These are phyloP conservation scores for Malthinus flaveolus DNA, from an alignment of 2,888 invertebrate species.

Conservation along the genomic window DNA sequence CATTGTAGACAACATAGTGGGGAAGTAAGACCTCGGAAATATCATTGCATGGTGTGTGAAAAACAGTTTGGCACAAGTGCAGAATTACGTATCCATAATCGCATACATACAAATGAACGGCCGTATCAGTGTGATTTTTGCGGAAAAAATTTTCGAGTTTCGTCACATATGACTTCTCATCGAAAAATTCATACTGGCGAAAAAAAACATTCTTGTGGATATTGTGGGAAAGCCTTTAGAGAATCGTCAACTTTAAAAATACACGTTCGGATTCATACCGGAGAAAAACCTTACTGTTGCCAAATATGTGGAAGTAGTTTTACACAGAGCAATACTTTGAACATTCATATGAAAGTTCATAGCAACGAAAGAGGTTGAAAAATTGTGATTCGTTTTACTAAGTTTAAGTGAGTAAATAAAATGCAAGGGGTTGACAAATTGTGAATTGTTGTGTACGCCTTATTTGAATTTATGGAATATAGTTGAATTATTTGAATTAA, in stretches of 20 bases:
- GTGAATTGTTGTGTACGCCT: no score
- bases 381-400: no score
- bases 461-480: no score
- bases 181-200: slow-evolving; percentile 42
- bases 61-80: slow-evolving; percentile 37
- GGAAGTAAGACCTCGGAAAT: slow-evolving; percentile 37
- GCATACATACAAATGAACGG: slow-evolving; percentile 41
- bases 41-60: slow-evolving; percentile 35
- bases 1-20: slow-evolving; percentile 43
- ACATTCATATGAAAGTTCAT: slow-evolving; percentile 41
- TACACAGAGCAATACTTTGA: slow-evolving; percentile 41
- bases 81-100: slow-evolving; percentile 37
- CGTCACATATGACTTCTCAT: slow-evolving; percentile 47
- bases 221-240: slow-evolving; percentile 40
- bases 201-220: slow-evolving; percentile 36
- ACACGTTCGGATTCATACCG: slow-evolving; percentile 43
- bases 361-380: slow-evolving; percentile 5
- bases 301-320: slow-evolving; percentile 41
- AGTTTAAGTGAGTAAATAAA: no score
- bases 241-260: slow-evolving; percentile 40
- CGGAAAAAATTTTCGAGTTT: slow-evolving; percentile 41
- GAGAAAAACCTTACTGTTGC: slow-evolving; percentile 41
- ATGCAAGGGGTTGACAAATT: no score
- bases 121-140: slow-evolving; percentile 43
- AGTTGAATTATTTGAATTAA: no score